Conservation (phyloP, 2,113 vertebrate genomes). For the Amazona vittata region DNA sequence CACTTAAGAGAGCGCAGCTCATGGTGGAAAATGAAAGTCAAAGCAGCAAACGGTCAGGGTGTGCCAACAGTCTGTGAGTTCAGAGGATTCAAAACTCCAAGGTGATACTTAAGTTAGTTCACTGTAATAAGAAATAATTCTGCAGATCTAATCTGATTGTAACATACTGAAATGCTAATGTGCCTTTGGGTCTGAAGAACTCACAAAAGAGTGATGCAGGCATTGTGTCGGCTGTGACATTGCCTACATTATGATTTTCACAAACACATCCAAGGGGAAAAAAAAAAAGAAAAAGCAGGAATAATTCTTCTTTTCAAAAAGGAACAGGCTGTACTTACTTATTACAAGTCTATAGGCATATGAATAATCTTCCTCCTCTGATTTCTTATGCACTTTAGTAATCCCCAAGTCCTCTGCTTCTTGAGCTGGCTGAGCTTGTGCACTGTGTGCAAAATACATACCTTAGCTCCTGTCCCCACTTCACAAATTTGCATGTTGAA, state of each 20-base stretch:
- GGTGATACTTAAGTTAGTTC: not conserved
- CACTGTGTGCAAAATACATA: not conserved
- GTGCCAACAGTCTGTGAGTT: not conserved
- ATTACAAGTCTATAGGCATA: not conserved
- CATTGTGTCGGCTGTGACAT: not conserved
- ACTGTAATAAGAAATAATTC: slow-evolving; percentile 1
- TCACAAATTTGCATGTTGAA: not conserved
- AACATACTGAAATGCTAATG: not conserved
- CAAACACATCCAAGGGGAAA: not conserved
- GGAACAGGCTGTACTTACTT: slow-evolving; percentile 14
- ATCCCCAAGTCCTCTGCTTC: not conserved
- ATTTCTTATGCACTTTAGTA: not conserved
- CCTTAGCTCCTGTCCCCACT: fast-evolving
- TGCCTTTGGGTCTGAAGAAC: slow-evolving; percentile 20
- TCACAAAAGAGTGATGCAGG: not conserved
- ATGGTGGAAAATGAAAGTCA: not conserved
- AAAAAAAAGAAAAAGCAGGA: not conserved
- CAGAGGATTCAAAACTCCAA: not conserved
- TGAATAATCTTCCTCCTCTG: slow-evolving; percentile 14
- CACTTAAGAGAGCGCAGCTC: not conserved
- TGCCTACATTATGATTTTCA: not conserved
- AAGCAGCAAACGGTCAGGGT: not conserved
- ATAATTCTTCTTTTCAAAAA: not conserved
- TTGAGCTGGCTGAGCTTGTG: not conserved
- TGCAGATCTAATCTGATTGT: not conserved